phyloP scores from a whole-genome alignment of 2,113 vertebrate genomes.

The Brachyistius frenatus region DNA sequence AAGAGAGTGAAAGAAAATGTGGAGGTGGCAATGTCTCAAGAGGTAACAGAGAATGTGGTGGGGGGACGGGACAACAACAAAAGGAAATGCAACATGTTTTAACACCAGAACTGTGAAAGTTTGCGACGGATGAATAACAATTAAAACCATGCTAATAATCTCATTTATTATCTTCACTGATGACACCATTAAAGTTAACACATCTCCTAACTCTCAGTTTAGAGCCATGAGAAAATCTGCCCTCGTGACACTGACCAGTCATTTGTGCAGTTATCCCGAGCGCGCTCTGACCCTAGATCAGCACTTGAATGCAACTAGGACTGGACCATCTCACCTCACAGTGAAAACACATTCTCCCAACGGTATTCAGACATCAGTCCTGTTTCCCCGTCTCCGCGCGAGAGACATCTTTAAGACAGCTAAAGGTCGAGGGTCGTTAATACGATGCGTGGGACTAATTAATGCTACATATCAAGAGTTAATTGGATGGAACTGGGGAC shows the following conservation, averaged over 20 bases:
- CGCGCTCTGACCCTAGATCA: neutral
- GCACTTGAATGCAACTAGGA: neutral
- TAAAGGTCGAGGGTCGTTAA: neutral
- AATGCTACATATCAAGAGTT: constrained; percentile 9
- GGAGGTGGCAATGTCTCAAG: neutral
- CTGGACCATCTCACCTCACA: neutral
- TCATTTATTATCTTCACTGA: neutral
- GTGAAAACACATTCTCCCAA: constrained; percentile 32
- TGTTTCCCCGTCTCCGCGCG: neutral
- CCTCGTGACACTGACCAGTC: neutral
- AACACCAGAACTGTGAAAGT: neutral
- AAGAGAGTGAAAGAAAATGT: neutral
- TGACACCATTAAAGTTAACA: constrained; percentile 10
- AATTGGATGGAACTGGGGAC: neutral
- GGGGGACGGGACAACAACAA: neutral
- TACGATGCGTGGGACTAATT: neutral
- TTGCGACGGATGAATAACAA: neutral
- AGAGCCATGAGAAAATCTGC: constrained; percentile 40
- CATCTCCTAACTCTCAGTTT: constrained; percentile 17
- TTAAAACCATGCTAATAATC: neutral
- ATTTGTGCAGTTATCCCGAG: neutral
- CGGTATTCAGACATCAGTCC: neutral
- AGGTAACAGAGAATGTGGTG: neutral
- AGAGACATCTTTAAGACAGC: neutral
- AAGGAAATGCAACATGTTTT: neutral